A percentile compares a stretch with the other conserved stretches of the same genome.
Conservation (phyloP, 1,140 invertebrate species). For the Drosophila pseudoobscura region DNA sequence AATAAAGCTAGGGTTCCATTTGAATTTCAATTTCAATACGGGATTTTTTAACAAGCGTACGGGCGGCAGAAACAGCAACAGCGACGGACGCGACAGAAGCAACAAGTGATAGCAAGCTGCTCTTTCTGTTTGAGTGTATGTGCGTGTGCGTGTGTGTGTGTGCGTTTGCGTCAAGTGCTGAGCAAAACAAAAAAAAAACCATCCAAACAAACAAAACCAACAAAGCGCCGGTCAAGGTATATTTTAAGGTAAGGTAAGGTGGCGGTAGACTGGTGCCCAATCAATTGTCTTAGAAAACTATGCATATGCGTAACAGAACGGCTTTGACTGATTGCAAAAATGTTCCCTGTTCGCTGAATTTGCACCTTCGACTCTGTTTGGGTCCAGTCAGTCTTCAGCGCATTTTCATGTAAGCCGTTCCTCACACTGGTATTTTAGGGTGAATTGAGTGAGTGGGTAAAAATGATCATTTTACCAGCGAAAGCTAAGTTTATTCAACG, state of each 20-base stretch:
- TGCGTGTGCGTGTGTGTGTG: slow-evolving; percentile 16
- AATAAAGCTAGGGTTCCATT: slow-evolving; percentile 69
- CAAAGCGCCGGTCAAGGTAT: neutral
- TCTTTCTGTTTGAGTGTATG: neutral
- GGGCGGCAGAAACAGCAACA: slow-evolving; percentile 21
- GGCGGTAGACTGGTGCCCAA: neutral
- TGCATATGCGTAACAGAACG: no score
- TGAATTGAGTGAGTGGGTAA: no score
- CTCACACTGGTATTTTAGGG: no score
- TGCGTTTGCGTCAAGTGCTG: slow-evolving; percentile 24
- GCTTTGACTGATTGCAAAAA: no score
- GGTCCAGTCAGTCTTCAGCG: no score
- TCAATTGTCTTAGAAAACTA: neutral
- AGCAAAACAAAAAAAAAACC: slow-evolving; percentile 53
- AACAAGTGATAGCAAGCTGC: slow-evolving; percentile 68
- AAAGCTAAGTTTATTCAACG: no score
- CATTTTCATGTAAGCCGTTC: no score
- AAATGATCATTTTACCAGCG: no score
- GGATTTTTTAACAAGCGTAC: slow-evolving; percentile 61
- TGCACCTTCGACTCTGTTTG: no score
- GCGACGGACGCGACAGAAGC: slow-evolving; percentile 56
- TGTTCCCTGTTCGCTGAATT: no score
- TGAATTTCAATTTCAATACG: slow-evolving; percentile 79
- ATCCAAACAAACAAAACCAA: slow-evolving; percentile 46
- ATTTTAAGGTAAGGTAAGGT: no score